Conservation (phyloP, 2,797 vertebrate species). For the Crax fasciolata region DNA sequence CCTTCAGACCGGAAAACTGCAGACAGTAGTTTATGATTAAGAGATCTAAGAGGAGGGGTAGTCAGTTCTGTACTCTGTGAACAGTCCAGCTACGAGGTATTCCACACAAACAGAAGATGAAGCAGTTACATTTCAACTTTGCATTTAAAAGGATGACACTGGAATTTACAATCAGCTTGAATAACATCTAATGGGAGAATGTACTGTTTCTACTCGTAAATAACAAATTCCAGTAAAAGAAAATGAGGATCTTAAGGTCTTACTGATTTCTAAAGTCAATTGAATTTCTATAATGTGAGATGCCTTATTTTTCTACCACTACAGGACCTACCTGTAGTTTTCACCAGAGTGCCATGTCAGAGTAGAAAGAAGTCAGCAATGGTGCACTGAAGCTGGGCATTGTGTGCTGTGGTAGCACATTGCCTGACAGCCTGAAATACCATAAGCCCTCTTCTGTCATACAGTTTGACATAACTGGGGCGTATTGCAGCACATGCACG, state of each 20-base stretch:
- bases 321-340: neutral
- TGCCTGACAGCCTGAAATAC: neutral
- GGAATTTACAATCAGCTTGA: neutral
- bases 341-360: neutral
- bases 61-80: neutral
- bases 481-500: fast-evolving
- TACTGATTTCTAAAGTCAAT: neutral
- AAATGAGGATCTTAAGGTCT: neutral
- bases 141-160: neutral
- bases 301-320: neutral
- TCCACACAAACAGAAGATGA: neutral
- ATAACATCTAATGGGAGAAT: neutral
- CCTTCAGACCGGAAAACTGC: neutral
- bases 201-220: neutral
- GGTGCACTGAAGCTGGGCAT: neutral
- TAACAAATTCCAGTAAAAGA: neutral
- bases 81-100: neutral
- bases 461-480: neutral
- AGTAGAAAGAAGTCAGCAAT: neutral
- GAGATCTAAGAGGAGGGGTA: neutral
- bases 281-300: neutral
- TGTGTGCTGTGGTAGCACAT: neutral
- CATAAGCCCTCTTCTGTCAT: neutral
- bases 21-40: neutral
- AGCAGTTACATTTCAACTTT: neutral